Conservation (phyloP, 2,113 vertebrate species). For the Hemiprocne comata region DNA sequence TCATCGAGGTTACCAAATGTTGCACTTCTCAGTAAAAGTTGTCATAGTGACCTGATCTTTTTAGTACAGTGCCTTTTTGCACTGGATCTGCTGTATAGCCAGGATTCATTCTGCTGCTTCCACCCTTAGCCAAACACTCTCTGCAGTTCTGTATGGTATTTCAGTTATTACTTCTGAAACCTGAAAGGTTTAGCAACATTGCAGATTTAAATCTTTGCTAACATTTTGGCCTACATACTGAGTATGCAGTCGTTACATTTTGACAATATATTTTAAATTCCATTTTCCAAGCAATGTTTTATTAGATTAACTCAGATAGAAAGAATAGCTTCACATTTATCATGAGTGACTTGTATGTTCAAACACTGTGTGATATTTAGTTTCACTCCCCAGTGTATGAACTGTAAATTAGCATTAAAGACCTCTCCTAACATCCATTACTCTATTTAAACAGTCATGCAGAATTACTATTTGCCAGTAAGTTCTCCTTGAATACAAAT, state of each 20-base stretch:
- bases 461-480: conserved; percentile 1
- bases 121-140: neutral
- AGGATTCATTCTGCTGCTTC: neutral
- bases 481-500: conserved; percentile 5
- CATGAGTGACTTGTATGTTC: neutral
- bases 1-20: neutral
- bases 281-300: conserved; percentile 51
- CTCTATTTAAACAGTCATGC: conserved; percentile 12
- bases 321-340: conserved; percentile 35
- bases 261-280: neutral
- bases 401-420: conserved; percentile 24
- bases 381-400: conserved; percentile 2
- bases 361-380: neutral
- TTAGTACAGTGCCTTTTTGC: neutral
- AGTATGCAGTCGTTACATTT: neutral
- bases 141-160: neutral
- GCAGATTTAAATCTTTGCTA: neutral
- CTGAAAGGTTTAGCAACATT: neutral
- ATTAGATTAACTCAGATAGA: conserved; percentile 55
- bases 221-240: neutral
- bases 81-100: neutral
- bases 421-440: conserved; percentile 9
- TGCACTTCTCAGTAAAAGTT: neutral
- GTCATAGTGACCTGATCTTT: neutral
- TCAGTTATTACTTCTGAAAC: neutral